A percentile compares a stretch with the other conserved stretches of the same genome.
Conservation (phyloP, 2,797 vertebrate genomes). For the Gymnoscopelus braueri region DNA sequence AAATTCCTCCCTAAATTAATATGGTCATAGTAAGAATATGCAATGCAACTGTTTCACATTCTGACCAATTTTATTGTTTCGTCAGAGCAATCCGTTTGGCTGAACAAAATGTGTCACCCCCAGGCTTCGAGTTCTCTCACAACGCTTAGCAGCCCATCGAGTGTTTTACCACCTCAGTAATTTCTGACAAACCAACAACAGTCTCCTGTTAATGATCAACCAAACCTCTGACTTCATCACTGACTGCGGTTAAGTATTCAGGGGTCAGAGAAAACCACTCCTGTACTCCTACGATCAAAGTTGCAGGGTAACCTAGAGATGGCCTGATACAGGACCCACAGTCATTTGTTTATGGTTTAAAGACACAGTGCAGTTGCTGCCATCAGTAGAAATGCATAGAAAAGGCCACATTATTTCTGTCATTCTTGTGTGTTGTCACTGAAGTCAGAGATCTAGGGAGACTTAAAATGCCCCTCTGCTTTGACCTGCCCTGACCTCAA, state of each 20-base stretch:
- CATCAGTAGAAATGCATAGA: not conserved
- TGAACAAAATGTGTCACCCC: too few species aligned
- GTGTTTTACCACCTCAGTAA: constrained; percentile 22
- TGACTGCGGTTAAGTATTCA: constrained; percentile 40
- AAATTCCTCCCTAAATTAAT: too few species aligned
- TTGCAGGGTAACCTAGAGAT: constrained; percentile 7
- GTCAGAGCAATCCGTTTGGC: too few species aligned
- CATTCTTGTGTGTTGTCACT: not conserved
- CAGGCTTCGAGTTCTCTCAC: too few species aligned
- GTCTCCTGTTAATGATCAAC: constrained; percentile 58
- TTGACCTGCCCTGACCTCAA: constrained; percentile 9
- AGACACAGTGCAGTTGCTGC: constrained; percentile 1
- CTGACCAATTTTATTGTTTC: too few species aligned
- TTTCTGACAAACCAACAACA: constrained; percentile 31
- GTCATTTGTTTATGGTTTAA: constrained; percentile 23
- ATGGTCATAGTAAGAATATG: too few species aligned
- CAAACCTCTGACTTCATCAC: constrained; percentile 12
- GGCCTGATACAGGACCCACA: not conserved
- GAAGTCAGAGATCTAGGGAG: constrained; percentile 19
- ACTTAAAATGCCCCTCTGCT: constrained; percentile 13
- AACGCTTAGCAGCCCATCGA: not conserved
- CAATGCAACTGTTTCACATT: too few species aligned
- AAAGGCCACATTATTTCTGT: not conserved
- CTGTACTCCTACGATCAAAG: constrained; percentile 9
- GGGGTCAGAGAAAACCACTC: constrained; percentile 26